These are phyloP conservation scores for Chaetops frenatus DNA, from an alignment of 2,113 vertebrate species.

Conservation along the genomic window DNA sequence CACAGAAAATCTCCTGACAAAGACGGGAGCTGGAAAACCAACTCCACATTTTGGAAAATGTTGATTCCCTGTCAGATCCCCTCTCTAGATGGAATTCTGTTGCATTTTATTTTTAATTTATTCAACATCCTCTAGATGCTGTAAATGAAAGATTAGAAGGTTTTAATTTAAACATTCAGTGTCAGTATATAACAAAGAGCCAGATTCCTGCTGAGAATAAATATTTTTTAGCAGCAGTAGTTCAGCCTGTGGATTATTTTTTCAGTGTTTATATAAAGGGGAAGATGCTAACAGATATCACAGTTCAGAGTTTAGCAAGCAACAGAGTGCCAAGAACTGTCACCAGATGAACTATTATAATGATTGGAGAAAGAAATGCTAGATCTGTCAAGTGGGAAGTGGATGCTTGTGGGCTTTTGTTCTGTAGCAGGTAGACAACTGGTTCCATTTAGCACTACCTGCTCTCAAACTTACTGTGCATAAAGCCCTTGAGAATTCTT, in stretches of 20 bases:
- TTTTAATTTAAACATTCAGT: constrained; percentile 28
- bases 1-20: neutral
- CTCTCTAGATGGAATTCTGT: neutral
- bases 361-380: neutral
- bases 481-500: neutral
- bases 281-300: neutral
- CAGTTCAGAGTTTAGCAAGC: neutral
- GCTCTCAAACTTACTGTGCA: neutral
- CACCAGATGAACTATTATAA: neutral
- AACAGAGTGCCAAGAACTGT: neutral
- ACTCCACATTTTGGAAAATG: neutral
- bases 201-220: constrained; percentile 15
- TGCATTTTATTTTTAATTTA: constrained; percentile 29
- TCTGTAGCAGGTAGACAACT: neutral
- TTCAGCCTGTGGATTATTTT: neutral
- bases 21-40: neutral
- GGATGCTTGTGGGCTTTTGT: neutral
- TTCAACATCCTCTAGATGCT: neutral
- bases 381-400: neutral
- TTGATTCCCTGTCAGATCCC: neutral
- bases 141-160: constrained; percentile 13
- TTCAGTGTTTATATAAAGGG: neutral
- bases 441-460: neutral
- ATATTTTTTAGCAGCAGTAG: neutral
- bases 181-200: neutral